These are phyloP conservation scores for Sericinus montela DNA, from an alignment of 2,888 invertebrate species.

Conservation along the genomic window DNA sequence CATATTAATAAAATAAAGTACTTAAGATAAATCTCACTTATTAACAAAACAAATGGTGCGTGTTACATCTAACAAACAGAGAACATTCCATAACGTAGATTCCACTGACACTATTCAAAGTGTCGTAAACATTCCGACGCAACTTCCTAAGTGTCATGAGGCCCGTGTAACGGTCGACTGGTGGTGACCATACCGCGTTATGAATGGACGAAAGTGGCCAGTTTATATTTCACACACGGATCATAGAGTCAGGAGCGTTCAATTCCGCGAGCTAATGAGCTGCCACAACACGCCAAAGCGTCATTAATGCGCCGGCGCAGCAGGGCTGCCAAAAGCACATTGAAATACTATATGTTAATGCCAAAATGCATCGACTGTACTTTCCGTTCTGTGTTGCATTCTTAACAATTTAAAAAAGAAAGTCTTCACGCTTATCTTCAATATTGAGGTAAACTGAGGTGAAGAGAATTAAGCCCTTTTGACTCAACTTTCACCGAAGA, in stretches of 20 bases:
- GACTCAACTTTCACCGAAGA: too few species aligned
- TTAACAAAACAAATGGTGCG: too few species aligned
- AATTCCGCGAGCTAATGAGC: slow-evolving; percentile 42
- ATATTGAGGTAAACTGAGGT: too few species aligned
- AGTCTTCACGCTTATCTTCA: too few species aligned
- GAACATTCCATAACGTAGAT: neutral
- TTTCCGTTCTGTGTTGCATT: too few species aligned
- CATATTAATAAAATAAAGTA: too few species aligned
- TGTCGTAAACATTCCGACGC: slow-evolving; percentile 8
- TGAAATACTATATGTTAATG: too few species aligned
- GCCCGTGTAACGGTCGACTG: slow-evolving; percentile 3
- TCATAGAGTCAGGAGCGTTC: slow-evolving; percentile 2
- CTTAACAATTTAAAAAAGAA: too few species aligned
- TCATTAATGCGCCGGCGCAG: slow-evolving; percentile 38
- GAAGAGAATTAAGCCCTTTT: too few species aligned
- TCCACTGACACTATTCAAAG: neutral
- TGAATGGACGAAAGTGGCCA: slow-evolving; percentile 15
- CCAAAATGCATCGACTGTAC: too few species aligned
- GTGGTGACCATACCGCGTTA: slow-evolving; percentile 1
- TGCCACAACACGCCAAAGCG: slow-evolving; percentile 54
- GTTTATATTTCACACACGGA: slow-evolving; percentile 18
- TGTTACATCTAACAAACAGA: too few species aligned
- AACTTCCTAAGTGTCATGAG: neutral
- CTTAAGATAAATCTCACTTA: too few species aligned
- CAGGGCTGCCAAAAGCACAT: slow-evolving; percentile 8